Conservation (phyloP, 2,888 invertebrate genomes). For the Rhamnusium bicolor region DNA sequence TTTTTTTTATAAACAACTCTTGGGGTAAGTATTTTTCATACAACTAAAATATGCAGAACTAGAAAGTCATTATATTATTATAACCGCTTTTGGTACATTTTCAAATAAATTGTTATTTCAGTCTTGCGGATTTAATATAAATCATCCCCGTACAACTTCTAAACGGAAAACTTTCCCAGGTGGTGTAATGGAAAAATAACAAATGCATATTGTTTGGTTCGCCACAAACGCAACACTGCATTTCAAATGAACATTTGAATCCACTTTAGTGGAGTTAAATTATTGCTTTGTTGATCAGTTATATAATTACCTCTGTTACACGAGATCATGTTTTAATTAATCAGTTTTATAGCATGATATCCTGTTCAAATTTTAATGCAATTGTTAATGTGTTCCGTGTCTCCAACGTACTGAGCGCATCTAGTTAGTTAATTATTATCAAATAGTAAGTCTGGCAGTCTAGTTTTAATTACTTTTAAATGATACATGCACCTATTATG, state of each 20-base stretch:
- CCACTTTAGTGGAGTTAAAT: neutral
- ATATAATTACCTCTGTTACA: slow-evolving; percentile 20
- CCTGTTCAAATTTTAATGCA: slow-evolving; percentile 24
- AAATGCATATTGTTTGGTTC: neutral
- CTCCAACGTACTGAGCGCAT: neutral
- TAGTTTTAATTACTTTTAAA: neutral
- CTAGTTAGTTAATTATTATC: neutral
- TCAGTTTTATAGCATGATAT: slow-evolving; percentile 24
- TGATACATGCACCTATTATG: too few species aligned
- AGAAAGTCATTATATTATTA: too few species aligned
- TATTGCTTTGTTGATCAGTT: neutral
- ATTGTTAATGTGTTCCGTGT: slow-evolving; percentile 14
- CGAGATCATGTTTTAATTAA: slow-evolving; percentile 30
- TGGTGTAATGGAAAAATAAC: neutral
- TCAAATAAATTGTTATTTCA: too few species aligned
- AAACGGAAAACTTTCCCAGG: neutral
- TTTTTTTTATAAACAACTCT: too few species aligned
- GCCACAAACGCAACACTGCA: neutral
- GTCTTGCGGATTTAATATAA: neutral
- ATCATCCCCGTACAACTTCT: too few species aligned
- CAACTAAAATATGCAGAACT: too few species aligned
- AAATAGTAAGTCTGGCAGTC: neutral
- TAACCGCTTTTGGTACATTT: too few species aligned
- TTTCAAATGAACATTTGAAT: slow-evolving; percentile 3
- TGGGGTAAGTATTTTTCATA: too few species aligned